Conservation (phyloP, 2,113 vertebrate genomes). For the Spea bombifrons region DNA sequence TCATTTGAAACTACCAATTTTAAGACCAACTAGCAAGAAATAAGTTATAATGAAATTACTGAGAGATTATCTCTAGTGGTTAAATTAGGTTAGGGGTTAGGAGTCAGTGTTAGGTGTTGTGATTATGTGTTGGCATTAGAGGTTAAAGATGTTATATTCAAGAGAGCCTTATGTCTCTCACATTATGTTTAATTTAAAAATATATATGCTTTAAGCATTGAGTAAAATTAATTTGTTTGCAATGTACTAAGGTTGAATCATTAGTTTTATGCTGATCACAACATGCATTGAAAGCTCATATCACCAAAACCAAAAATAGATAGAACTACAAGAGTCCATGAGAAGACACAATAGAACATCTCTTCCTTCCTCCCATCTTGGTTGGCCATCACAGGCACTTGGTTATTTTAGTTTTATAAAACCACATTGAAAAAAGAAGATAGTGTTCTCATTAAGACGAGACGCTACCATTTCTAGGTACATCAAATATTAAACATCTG, state of each 20-base stretch:
- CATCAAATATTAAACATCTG: slow-evolving; percentile 9
- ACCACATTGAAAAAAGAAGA: neutral
- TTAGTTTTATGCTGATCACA: neutral
- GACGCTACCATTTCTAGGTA: slow-evolving; percentile 4
- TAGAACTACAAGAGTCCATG: neutral
- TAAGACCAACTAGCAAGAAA: too few species aligned
- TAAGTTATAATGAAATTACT: too few species aligned
- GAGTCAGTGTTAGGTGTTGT: too few species aligned
- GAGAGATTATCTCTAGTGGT: too few species aligned
- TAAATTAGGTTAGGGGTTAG: too few species aligned
- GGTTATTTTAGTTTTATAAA: neutral
- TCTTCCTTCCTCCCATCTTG: neutral
- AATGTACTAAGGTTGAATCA: neutral
- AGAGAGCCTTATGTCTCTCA: too few species aligned
- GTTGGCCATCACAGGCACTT: slow-evolving; percentile 1
- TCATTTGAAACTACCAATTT: too few species aligned
- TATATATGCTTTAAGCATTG: neutral
- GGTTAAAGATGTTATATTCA: too few species aligned
- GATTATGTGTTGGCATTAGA: too few species aligned
- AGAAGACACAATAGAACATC: neutral
- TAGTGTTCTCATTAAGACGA: slow-evolving; percentile 11
- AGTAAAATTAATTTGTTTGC: slow-evolving; percentile 2
- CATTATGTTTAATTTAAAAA: neutral
- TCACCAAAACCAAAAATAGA: neutral
- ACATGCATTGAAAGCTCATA: neutral